Evolutionary conservation across 2,888 invertebrate species (phyloP).

Genomic region (Xestia rhomboidea): DNA sequence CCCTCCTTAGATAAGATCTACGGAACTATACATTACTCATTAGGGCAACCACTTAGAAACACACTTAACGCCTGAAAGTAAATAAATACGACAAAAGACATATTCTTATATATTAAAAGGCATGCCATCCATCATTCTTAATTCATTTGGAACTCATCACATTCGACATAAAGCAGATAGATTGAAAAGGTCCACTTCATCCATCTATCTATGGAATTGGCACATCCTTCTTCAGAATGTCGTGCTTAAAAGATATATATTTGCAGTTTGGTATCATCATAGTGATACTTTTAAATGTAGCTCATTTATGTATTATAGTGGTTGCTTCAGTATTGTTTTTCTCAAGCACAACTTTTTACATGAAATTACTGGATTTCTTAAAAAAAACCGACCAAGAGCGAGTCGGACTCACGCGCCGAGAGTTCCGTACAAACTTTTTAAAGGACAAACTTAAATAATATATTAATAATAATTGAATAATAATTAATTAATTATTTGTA

Average conservation of each 20-base stretch:
- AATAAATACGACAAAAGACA: conserved; percentile 53
- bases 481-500: too few species aligned
- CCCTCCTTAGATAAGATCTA: conserved; percentile 21
- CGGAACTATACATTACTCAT: conserved; percentile 22
- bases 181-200: conserved; percentile 16
- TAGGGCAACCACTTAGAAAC: conserved; percentile 28
- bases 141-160: conserved; percentile 62
- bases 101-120: conserved; percentile 51
- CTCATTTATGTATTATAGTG: too few species aligned
- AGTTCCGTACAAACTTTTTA: too few species aligned
- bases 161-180: conserved; percentile 7
- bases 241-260: not conserved
- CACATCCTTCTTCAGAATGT: too few species aligned
- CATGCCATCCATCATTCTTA: conserved; percentile 60
- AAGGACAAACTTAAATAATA: too few species aligned
- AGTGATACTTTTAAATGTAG: too few species aligned
- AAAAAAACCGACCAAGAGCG: too few species aligned
- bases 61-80: conserved; percentile 29
- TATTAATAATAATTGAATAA: too few species aligned
- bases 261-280: not conserved
- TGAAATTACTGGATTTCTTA: too few species aligned
- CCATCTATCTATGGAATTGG: too few species aligned
- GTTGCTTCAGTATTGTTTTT: not conserved
- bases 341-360: too few species aligned
- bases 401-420: too few species aligned